Base-by-base conservation (phyloP, 2,113 vertebrate species). In the Talpa occidentalis region DNA sequence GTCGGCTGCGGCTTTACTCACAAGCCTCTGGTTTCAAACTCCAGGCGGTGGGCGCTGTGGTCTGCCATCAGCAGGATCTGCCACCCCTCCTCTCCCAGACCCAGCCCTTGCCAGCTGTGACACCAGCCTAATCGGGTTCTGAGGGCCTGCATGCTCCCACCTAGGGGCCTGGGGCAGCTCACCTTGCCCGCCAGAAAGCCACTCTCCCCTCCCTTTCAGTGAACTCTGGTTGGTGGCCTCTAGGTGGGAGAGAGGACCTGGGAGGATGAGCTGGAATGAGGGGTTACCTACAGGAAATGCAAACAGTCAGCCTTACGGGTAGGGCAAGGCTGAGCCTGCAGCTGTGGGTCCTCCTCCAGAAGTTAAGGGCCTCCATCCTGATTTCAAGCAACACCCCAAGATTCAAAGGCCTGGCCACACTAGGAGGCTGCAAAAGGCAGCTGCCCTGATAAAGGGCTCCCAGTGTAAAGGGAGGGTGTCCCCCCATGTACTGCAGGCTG, bases 1-100 rank as follows among this genome's bases (percentile, higher is more conserved):
- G 0, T 82, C 26, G 1, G 17, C 17, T 6, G 35, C 1, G 14
- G 95, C 90, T 84, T 90, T 59, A 44, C 67, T 88, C 69, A 26
- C 90, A 69, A 81, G 93, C 93, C 44, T 95, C 84, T 88, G 67
- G 80, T 95, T 96, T 94, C 95, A 70, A 49, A 78, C 91, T 74
- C 59, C 91, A 92, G 88, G 89, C 19, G 19, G 40, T 10, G 14
- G 74, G 74, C 47, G 42, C 24, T 67, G 30, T 28, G 32, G 35
- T 88, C 90, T 37, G 67, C 47, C 70, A 35, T n/a, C 81, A 40
- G 37, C 1, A 4, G 44, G 10, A 62, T 64, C 74, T 60, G 19
- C 16, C 15, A 8, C 54, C 35, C 47, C 24, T 49, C 62, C n/a
- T 47, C 72, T 5, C 73, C 32, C 74, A 0, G 22, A 17, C 11